Evolutionary conservation across 2,113 vertebrate species (phyloP).

Genomic region (Charina bottae): DNA sequence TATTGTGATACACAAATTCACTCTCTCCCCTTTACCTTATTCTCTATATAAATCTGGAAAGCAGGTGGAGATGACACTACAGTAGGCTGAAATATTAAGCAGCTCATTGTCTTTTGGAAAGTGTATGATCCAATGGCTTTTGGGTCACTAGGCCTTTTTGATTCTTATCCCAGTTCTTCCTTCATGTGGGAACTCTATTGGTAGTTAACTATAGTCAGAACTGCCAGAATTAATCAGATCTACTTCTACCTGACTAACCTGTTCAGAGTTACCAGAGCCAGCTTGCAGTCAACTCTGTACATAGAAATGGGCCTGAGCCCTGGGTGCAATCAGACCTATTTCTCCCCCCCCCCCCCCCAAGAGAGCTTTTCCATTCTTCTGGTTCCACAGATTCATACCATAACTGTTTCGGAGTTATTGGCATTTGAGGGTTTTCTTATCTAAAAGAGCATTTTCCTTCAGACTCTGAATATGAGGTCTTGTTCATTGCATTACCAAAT

Average conservation of each 20-base stretch:
- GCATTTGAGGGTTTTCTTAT: neutral
- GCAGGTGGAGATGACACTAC: too few relatives aligned
- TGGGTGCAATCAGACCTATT: neutral
- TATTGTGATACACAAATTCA: too few relatives aligned
- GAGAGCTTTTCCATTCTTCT: neutral
- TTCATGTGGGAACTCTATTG: neutral
- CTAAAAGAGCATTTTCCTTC: neutral
- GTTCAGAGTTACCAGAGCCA: neutral
- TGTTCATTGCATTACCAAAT: neutral
- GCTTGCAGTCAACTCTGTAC: neutral
- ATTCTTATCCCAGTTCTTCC: neutral
- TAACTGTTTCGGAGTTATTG: neutral
- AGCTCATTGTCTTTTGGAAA: neutral
- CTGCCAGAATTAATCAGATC: neutral
- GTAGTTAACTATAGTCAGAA: neutral
- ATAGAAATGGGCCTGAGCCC: neutral
- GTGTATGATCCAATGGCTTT: neutral
- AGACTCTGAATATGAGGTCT: neutral
- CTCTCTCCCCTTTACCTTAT: too few relatives aligned
- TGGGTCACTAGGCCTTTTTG: neutral
- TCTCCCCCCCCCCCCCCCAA: too few relatives aligned
- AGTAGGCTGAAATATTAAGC: neutral
- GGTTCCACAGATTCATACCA: neutral
- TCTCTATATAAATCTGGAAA: neutral
- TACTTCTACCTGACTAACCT: neutral